These are phyloP conservation scores for Puntigrus tetrazona DNA, from an alignment of 2,113 vertebrate species.

Conservation along the genomic window DNA sequence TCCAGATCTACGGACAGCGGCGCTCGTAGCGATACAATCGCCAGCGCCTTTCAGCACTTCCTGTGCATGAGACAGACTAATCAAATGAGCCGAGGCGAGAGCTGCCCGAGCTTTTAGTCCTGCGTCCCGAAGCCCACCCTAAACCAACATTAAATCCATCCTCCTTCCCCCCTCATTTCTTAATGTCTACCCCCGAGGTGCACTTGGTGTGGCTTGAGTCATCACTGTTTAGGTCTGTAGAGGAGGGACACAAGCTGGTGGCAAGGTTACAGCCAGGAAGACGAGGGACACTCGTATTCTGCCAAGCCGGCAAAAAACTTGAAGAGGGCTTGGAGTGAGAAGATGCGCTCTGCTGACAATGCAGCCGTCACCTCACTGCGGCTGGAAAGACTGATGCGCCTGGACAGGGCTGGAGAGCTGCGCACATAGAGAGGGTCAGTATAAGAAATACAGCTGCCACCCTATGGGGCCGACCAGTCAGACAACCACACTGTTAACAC, in stretches of 20 bases:
- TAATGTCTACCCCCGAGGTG: constrained; percentile 70
- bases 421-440: constrained; percentile 51
- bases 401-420: constrained; percentile 62
- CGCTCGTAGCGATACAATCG: constrained; percentile 73
- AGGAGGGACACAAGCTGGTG: constrained; percentile 71
- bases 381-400: constrained; percentile 71
- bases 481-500: constrained; percentile 22
- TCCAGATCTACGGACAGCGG: constrained; percentile 66
- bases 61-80: constrained; percentile 76
- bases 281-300: constrained; percentile 75
- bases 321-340: constrained; percentile 61
- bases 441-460: constrained; percentile 23
- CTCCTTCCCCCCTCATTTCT: constrained; percentile 54
- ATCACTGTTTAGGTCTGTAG: constrained; percentile 76
- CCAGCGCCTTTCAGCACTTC: constrained; percentile 80
- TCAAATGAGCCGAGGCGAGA: constrained; percentile 71
- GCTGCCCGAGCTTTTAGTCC: constrained; percentile 73
- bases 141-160: constrained; percentile 70
- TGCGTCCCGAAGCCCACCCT: constrained; percentile 58
- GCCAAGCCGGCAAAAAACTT: constrained; percentile 75
- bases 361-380: constrained; percentile 73
- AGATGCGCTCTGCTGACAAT: constrained; percentile 74
- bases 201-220: constrained; percentile 73
- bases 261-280: constrained; percentile 79
- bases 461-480: constrained; percentile 26